Conservation (phyloP, 2,113 vertebrate species). For the Casuarius casuarius region DNA sequence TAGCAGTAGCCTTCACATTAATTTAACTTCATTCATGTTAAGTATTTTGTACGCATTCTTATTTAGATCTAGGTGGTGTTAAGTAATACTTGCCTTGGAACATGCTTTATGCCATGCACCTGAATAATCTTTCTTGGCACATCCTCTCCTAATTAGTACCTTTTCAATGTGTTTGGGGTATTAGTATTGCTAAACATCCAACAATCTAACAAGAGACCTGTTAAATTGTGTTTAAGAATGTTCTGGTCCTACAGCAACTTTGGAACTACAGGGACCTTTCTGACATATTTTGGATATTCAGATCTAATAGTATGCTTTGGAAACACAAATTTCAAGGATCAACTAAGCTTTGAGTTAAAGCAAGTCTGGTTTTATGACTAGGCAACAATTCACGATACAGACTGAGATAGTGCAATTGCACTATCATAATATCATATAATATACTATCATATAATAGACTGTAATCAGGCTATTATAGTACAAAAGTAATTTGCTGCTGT, state of each 20-base stretch:
- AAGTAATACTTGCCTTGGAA: not conserved
- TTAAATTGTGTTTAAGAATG: not conserved
- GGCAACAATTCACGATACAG: not conserved
- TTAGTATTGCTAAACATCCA: not conserved
- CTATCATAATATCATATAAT: too few species aligned
- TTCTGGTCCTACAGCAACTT: not conserved
- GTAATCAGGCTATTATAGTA: not conserved
- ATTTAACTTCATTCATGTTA: not conserved
- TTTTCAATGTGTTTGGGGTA: not conserved
- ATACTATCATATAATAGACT: too few species aligned
- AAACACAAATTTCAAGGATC: not conserved
- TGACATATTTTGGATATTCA: not conserved
- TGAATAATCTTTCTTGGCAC: not conserved
- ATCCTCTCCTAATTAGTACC: not conserved
- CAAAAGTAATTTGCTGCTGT: not conserved
- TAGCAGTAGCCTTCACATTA: not conserved
- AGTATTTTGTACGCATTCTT: not conserved
- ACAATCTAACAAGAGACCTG: not conserved
- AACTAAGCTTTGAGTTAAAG: not conserved
- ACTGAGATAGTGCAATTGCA: not conserved
- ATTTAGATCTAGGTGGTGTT: not conserved
- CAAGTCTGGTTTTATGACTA: not conserved
- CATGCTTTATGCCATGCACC: not conserved
- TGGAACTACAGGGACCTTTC: not conserved
- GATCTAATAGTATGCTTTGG: not conserved